Evolutionary conservation across 2,113 vertebrate genomes (phyloP), one percentile per base, ranked within the genome.

Genomic region (Eptesicus fuscus): DNA sequence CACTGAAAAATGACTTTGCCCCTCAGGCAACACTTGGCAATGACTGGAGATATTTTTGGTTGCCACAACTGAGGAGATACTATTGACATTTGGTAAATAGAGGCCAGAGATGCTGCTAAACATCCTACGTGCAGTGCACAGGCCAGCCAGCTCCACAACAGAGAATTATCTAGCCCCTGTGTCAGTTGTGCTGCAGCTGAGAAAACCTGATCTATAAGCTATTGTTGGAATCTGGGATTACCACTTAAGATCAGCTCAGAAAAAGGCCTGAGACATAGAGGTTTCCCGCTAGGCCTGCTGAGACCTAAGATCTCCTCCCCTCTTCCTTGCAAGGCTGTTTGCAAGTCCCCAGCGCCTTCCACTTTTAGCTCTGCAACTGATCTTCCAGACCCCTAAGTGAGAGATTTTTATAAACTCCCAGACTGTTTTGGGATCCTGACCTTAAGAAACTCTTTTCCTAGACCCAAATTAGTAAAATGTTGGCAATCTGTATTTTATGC

Each of bases 381-480:
- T 73, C 69, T 77, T 73, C 22, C 32, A 92, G 35, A 69, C 35
- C 49, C 95, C 86, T 17, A 65, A 82, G 74, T 86, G 69, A 78
- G 37, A 70, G 80, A 59, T 49, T 92, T 70, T 71, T 51, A 71
- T 93, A 73, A 78, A 85, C 67, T 95, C 67, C 9, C 49, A 49
- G 37, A 65, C 76, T 71, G 17, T 95, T 92, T 85, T 82, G 69
- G n/a, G 63, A 88, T 83, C 28, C 37, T 79, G 73, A 92, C 77
- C 82, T 94, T 92, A 91, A 74, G 44, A 70, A 90, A 71, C 87
- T 80, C 70, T 42, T 83, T 78, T 94, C 49, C 67, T 97, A 93
- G 94, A 85, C 61, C 37, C 59, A 83, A 77, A 89, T 94, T 70
- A 53, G 42, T 83, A 49, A 71, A 67, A 74, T 92, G 83, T 94